Evolutionary conservation across 2,797 vertebrate genomes (phyloP), one percentile per base, ranked within the genome.

Genomic region (Ptychobarbus kaznakovi): DNA sequence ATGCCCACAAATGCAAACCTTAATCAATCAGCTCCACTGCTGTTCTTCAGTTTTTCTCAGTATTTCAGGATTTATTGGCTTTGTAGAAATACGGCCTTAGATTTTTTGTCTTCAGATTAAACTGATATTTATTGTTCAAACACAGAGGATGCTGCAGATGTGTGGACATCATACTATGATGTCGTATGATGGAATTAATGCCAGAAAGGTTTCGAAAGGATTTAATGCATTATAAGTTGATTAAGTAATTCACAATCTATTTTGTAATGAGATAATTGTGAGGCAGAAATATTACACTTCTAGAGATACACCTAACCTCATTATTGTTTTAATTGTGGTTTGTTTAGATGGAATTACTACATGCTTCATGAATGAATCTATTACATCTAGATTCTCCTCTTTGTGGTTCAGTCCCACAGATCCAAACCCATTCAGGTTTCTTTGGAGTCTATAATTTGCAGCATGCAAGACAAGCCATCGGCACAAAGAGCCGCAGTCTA

Each of bases 61-160:
- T 10, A 70, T 40, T 80, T 35, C 18, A 56, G 11, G 20, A 16
- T 16, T 68, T 40, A 58, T 68, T 70, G 69, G 66, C 13, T 44
- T 73, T 81, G 22, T 25, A 53, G 3, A 61, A 32, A 35, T 32
- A 53, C 2, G n/a, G 20, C 22, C 16, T 25, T 42, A 58, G 11
- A 73, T 2, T 28, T 70, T 70, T 22, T 82, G 38, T 2, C 11
- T 25, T 22, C 2, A 56, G 22, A 56, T 44, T 42, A 18, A 69
- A 56, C n/a, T 38, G 0, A 46, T 79, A n/a, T 78, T 66, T 81
- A 6, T 81, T 44, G 84, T 90, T 89, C 82, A 90, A 88, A 68
- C 81, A 90, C 28, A 72, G 80, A 91, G 74, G 88, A 87, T 32
- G 83, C 86, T 25, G 88, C 88, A 85, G 87, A 90, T 90, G 86